phyloP scores from a whole-genome alignment of 2,113 vertebrate species.

The Hyla sarda region DNA sequence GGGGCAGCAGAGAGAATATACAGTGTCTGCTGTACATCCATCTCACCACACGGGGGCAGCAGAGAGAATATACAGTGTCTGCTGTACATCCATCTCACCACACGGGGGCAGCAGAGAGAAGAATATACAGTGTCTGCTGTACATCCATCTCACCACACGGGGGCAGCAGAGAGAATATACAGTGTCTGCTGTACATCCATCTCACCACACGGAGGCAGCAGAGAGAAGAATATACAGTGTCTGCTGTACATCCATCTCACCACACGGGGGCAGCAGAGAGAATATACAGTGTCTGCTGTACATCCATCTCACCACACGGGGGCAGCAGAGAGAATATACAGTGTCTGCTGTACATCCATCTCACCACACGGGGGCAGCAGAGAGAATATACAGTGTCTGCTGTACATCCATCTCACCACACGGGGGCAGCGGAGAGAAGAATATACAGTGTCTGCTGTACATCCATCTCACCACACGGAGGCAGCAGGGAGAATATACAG shows the following conservation, averaged over 20 bases:
- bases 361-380: neutral
- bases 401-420: neutral
- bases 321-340: neutral
- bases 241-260: neutral
- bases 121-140: neutral
- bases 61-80: neutral
- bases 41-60: neutral
- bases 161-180: neutral
- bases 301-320: neutral
- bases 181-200: neutral
- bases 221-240: neutral
- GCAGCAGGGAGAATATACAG: neutral
- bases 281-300: too few species aligned
- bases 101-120: neutral
- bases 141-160: neutral
- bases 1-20: neutral
- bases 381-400: neutral
- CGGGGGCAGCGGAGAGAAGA: too few species aligned
- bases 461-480: neutral
- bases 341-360: neutral
- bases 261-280: neutral
- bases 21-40: neutral
- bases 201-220: neutral
- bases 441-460: neutral
- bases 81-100: neutral